A percentile compares a stretch with the other conserved stretches of the same genome.
phyloP scores from a whole-genome alignment of 2,797 vertebrate genomes.

The Lepus townsendii region DNA sequence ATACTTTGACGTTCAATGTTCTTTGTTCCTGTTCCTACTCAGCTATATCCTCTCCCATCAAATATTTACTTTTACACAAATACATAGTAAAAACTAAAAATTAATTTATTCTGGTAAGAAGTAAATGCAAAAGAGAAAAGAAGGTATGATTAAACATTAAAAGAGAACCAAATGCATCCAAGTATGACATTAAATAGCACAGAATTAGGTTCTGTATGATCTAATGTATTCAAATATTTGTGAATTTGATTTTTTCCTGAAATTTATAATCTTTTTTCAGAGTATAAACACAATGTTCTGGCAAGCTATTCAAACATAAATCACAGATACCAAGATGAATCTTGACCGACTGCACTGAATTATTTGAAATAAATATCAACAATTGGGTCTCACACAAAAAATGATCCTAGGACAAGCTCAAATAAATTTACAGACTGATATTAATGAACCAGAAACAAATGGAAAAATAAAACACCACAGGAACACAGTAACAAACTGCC shows the following conservation, averaged over 20 bases:
- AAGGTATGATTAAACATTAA: neutral
- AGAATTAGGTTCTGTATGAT: neutral
- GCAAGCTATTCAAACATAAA: constrained; percentile 16
- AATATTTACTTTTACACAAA: neutral
- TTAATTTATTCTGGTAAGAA: constrained; percentile 8
- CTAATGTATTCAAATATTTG: neutral
- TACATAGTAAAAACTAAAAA: constrained; percentile 11
- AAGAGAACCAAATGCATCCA: neutral
- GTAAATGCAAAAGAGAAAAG: neutral
- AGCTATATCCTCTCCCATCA: neutral
- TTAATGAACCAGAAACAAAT: constrained; percentile 30
- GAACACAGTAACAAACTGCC: neutral
- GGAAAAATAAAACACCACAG: neutral
- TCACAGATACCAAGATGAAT: neutral
- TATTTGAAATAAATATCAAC: constrained; percentile 28
- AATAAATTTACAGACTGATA: constrained; percentile 10
- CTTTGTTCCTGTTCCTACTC: neutral
- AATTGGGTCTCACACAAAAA: neutral
- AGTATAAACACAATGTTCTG: neutral
- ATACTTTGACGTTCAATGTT: constrained; percentile 36
- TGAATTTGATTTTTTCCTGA: neutral
- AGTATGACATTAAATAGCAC: neutral
- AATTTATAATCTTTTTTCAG: constrained; percentile 23
- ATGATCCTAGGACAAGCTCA: neutral
- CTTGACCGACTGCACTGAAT: neutral